Evolutionary conservation across 64 coral and sea anemone species (phyloP).

Genomic region (Actinia tenebrosa): DNA sequence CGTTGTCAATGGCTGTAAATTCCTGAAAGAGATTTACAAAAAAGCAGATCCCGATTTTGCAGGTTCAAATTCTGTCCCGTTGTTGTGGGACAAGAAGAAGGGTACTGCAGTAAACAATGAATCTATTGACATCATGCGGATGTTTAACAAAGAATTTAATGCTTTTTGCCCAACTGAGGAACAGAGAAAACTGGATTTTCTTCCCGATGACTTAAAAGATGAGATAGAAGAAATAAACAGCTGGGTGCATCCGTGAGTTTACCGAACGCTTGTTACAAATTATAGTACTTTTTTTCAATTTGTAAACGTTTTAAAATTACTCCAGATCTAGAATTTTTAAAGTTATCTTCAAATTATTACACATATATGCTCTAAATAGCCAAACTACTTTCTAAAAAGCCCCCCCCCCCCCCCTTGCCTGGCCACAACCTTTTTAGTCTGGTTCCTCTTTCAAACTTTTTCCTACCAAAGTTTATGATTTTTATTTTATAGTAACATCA

Average conservation of each 20-base stretch:
- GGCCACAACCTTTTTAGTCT: too few relatives aligned
- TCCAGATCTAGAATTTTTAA: not conserved
- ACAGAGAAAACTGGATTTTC: conserved; percentile 76
- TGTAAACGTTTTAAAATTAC: not conserved
- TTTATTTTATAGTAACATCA: conserved; percentile 61
- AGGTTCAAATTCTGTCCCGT: conserved; percentile 59
- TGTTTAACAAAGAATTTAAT: conserved; percentile 93
- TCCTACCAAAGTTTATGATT: too few relatives aligned
- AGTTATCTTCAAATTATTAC: not conserved
- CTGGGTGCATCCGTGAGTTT: conserved; percentile 82
- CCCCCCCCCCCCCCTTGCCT: too few relatives aligned
- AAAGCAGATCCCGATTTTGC: conserved; percentile 39
- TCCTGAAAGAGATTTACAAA: conserved; percentile 15
- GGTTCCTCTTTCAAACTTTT: too few relatives aligned
- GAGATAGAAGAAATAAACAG: conserved; percentile 83
- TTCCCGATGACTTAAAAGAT: conserved; percentile 48
- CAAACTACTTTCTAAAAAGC: too few relatives aligned
- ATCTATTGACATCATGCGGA: conserved; percentile 92
- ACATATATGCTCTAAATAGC: not conserved
- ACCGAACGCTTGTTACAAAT: not conserved
- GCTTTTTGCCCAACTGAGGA: conserved; percentile 79
- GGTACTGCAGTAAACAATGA: conserved; percentile 84
- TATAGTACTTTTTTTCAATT: not conserved
- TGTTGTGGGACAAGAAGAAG: conserved; percentile 80
- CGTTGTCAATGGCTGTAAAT: conserved; percentile 16